Percentiles rank a stretch among this genome's conserved stretches.
phyloP scores from a whole-genome alignment of 2,797 vertebrate genomes.

The Sebastes cheni region DNA sequence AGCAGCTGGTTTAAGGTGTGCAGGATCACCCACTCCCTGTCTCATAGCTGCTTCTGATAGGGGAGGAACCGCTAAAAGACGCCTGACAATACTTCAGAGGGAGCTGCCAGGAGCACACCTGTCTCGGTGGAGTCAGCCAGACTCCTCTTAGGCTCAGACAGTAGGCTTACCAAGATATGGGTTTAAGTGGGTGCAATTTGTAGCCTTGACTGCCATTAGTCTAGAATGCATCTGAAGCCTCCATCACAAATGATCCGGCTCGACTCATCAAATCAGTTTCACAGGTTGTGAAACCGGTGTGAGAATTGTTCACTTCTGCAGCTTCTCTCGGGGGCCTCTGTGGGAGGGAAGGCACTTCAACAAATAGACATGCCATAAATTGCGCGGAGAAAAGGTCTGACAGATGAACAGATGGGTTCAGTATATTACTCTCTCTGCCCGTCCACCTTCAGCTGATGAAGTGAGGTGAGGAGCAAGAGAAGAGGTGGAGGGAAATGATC shows the following conservation, averaged over 20 bases:
- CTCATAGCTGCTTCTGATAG: slow-evolving; percentile 35
- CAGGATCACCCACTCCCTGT: slow-evolving; percentile 50
- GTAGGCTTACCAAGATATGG: slow-evolving; percentile 45
- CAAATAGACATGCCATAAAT: slow-evolving; percentile 77
- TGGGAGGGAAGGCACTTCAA: slow-evolving; percentile 72
- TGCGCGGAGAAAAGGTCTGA: slow-evolving; percentile 77
- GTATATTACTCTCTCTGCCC: slow-evolving; percentile 76
- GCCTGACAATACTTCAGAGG: slow-evolving; percentile 59
- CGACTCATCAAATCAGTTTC: slow-evolving; percentile 68
- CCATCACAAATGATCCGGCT: slow-evolving; percentile 65
- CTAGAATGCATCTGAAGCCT: slow-evolving; percentile 64
- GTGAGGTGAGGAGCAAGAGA: slow-evolving; percentile 63
- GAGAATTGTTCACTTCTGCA: slow-evolving; percentile 68
- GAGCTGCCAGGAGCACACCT: slow-evolving; percentile 60
- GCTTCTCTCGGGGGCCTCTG: slow-evolving; percentile 46
- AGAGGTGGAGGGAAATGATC: slow-evolving; percentile 78
- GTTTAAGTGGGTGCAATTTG: slow-evolving; percentile 71
- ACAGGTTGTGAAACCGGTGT: slow-evolving; percentile 59
- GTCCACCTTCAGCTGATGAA: slow-evolving; percentile 73
- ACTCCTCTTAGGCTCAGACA: slow-evolving; percentile 52
- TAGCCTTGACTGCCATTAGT: slow-evolving; percentile 69
- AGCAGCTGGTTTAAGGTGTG: slow-evolving; percentile 52
- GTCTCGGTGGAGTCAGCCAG: slow-evolving; percentile 49
- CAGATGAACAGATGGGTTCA: slow-evolving; percentile 82
- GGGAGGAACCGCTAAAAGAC: slow-evolving; percentile 53